A percentile compares a stretch with the other conserved stretches of the same genome.
These are phyloP conservation scores for Hemiscyllium ocellatum DNA, from an alignment of 2,113 vertebrate genomes.

Conservation along the genomic window DNA sequence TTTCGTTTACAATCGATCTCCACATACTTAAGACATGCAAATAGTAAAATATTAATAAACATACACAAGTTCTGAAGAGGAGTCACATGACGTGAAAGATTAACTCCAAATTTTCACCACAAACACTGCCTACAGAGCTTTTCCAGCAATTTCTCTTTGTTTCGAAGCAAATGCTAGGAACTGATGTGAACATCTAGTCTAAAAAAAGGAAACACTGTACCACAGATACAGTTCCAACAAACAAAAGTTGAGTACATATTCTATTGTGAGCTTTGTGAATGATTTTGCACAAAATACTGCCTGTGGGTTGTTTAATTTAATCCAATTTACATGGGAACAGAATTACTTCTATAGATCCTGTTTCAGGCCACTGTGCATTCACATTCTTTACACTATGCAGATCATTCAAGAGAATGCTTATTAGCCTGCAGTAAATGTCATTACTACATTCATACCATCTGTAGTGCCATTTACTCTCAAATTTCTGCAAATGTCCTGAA, in stretches of 20 bases:
- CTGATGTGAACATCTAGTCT: not conserved
- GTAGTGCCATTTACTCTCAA: not conserved
- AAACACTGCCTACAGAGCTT: too few species aligned
- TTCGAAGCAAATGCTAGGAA: not conserved
- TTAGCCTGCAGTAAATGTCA: not conserved
- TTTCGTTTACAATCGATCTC: constrained; percentile 1
- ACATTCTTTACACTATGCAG: not conserved
- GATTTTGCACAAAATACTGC: not conserved
- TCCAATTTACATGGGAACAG: not conserved
- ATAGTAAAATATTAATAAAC: not conserved
- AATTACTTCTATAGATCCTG: not conserved
- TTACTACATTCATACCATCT: not conserved
- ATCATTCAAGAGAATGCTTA: not conserved
- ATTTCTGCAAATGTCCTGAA: not conserved
- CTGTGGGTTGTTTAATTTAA: constrained; percentile 9
- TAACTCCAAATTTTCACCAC: too few species aligned
- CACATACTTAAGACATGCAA: not conserved
- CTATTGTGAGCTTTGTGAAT: not conserved
- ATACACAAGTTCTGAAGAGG: too few species aligned
- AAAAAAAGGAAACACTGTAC: not conserved
- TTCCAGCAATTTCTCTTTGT: too few species aligned
- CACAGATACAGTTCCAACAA: not conserved
- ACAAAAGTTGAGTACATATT: not conserved
- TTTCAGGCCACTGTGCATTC: not conserved
- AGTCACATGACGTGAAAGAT: too few species aligned